Base-by-base conservation (phyloP, 2,113 vertebrate species). In the Suricata suricatta region DNA sequence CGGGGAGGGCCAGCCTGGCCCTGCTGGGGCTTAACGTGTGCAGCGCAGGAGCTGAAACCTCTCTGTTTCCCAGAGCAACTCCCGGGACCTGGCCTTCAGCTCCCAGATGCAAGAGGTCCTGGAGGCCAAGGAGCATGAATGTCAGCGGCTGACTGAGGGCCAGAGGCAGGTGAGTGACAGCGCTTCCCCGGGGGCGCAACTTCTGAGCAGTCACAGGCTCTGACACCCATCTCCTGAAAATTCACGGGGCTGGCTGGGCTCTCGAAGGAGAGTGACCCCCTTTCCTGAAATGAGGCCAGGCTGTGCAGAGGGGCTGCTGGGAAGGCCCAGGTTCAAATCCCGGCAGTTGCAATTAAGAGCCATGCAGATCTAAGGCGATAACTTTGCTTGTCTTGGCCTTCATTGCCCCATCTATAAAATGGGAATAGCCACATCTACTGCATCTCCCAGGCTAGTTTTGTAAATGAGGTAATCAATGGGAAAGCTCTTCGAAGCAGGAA, bases 141-240 rank as follows among this genome's bases (percentile, higher is more conserved):
- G 98, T 93, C 98, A 97, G 95, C 96, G 52, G 89, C 81, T 99
- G 96, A 72, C 97, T 0, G 54, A 35, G 11, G 97, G 68, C 0
- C 99, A 99, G 97, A 89, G 4, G 54, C 98, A 99, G 99, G 99
- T 99, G 98, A 98, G 98, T 60, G 92, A 1, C 1, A 3, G 47
- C 74, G 11, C 47, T 29, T 72, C 38, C 72, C 41, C 0, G 0
- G 47, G 33, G 29, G 10, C 41, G 50, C 25, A 4, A 4, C 60
- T 50, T 33, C 50, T 19, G 79, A 72, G 31, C n/a, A 63, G 23
- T 63, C 52, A 0, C 2, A 1, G 33, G 11, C 2, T 23, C 44
- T n/a, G 71, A 81, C 19, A 17, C 14, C 52, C 52, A 14, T 8
- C 31, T 33, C 74, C 16, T 44, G 57, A 91, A 69, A 41, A 11